Evolutionary conservation across 2,113 vertebrate genomes (phyloP), one percentile per base, ranked within the genome.

Genomic region (Callocephalon fimbriatum): DNA sequence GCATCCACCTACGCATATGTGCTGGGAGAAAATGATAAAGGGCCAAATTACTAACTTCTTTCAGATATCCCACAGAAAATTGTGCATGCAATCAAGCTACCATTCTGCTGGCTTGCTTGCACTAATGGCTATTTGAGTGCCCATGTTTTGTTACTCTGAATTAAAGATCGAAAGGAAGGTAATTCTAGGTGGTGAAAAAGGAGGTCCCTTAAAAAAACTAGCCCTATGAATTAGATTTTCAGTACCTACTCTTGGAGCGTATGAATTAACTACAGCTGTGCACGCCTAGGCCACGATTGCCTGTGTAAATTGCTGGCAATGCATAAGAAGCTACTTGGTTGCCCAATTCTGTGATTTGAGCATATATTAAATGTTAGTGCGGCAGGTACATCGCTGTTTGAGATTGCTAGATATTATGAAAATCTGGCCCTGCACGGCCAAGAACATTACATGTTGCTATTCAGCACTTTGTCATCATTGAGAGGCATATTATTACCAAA

Each of bases 31-130:
- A 93, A 94, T n/a, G 72, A 87, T 93, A 87, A 97, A 81, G 92
- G 93, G 95, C 88, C 93, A 96, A 95, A 96, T 97, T 95, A 91
- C 90, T 93, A 90, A 95, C 90, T 92, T 92, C 87, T 95, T 95
- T 92, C 76, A 54, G 86, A 66, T 92, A 91, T 65, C 88, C 72
- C 82, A 87, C 84, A 79, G 94, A 91, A 96, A 97, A 95, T 91
- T 86, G 88, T 93, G 61, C 65, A 75, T 0, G 84, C 90, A 97
- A 96, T 96, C 88, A 94, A 91, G 88, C 81, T 79, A 92, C 94
- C 86, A 96, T 93, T 92, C 94, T 97, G 80, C 80, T 72, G 73
- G 70, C 91, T 97, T 87, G 48, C 83, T 96, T 93, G 86, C 32
- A 27, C 83, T 95, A 95, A 97, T 95, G 93, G 96, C 86, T 75